Base-by-base conservation (phyloP, 2,797 vertebrate species). In the Chloroceryle amazona region DNA sequence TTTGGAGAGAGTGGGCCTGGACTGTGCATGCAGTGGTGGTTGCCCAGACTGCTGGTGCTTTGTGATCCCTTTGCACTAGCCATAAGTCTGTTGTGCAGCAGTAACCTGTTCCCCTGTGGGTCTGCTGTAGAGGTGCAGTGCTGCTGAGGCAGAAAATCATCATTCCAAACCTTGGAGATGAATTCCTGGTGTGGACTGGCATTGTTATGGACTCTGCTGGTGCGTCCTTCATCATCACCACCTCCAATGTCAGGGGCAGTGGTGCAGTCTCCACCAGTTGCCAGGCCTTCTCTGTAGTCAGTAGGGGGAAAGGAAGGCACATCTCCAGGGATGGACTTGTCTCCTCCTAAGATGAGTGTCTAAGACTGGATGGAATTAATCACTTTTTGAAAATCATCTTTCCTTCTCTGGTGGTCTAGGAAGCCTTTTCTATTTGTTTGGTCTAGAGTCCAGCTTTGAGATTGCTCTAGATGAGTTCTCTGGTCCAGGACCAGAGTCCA, bases 21-120 rank as follows among this genome's bases (percentile, higher is more conserved):
- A 31, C 29, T 0, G 0, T 44, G 47, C 18, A 18, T 0, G 0
- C 25, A 31, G 25, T 2, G 1, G 6, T 52, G 86, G 14, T 74
- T 9, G 10, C 18, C 9, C 33, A 11, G 29, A 26, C 11, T 23
- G 26, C 15, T 33, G 23, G 28, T 60, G 37, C 28, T 82, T 62
- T 41, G n/a, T 72, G 52, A 35, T 63, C 26, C 9, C 9, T 70
- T 23, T 66, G 8, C 13, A 8, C 10, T 8, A n/a, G 21, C 9
- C 1, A 0, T 17, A 19, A 5, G 4, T 85, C 46, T 71, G 11
- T 51, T 52, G 19, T 33, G n/a, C 1, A 1, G 44, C 18, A 7
- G 1, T 42, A 46, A 47, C 7, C 1, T 16, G 16, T 70, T 80
- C 9, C 13, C 21, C 21, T 16, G 7, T 0, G 0, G 19, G 42